Conservation (phyloP, 2,797 vertebrate genomes). For the Atherinosoma microstoma region DNA sequence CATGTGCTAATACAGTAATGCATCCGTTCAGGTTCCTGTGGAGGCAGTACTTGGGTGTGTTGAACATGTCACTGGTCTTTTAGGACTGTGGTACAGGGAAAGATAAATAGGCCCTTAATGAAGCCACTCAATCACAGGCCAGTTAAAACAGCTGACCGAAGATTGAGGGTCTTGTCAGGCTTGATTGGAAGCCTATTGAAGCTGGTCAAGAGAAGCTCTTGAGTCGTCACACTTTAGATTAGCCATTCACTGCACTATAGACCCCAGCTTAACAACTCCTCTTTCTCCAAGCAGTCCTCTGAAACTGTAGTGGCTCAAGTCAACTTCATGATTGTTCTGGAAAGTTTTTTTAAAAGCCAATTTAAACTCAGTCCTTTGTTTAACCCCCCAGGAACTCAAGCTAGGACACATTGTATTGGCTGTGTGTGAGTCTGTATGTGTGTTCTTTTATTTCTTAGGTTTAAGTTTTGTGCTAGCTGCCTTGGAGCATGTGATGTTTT, state of each 20-base stretch:
- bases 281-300: slow-evolving; percentile 63
- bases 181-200: slow-evolving; percentile 74
- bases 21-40: slow-evolving; percentile 55
- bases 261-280: slow-evolving; percentile 62
- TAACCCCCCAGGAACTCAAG: slow-evolving; percentile 67
- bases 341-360: slow-evolving; percentile 78
- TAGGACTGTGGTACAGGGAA: slow-evolving; percentile 54
- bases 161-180: slow-evolving; percentile 67
- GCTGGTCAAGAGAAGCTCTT: slow-evolving; percentile 58
- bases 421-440: slow-evolving; percentile 22
- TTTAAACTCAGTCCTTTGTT: slow-evolving; percentile 74
- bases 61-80: slow-evolving; percentile 69
- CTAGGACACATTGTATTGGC: slow-evolving; percentile 54
- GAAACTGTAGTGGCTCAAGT: slow-evolving; percentile 69
- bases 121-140: slow-evolving; percentile 80
- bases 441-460: slow-evolving; percentile 32
- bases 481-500: slow-evolving; percentile 69
- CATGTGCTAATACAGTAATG: slow-evolving; percentile 40
- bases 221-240: slow-evolving; percentile 76
- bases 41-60: slow-evolving; percentile 58
- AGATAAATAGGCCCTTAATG: slow-evolving; percentile 81
- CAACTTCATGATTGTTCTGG: slow-evolving; percentile 66
- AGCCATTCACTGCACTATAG: slow-evolving; percentile 71
- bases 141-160: slow-evolving; percentile 78
- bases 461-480: slow-evolving; percentile 42